Evolutionary conservation across 2,113 vertebrate genomes (phyloP), one percentile per base, ranked within the genome.

Genomic region (Nycticryphes semicollaris): DNA sequence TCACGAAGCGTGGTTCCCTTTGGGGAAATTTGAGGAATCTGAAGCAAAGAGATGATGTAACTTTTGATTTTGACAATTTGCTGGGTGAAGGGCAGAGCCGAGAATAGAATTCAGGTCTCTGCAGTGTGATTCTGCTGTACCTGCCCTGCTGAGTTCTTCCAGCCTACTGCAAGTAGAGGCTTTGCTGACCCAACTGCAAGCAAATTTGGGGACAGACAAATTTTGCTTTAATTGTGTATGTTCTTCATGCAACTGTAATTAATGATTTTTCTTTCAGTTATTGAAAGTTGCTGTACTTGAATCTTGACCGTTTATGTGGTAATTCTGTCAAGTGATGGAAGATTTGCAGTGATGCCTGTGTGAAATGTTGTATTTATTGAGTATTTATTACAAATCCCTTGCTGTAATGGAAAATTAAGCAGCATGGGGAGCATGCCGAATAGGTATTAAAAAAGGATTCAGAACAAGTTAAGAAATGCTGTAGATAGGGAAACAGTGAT

Each of bases 51-150:
- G 54, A 31, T 37, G 90, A 91, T 78, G 27, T 17, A 77, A 78
- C 67, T 86, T 87, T 18, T 9, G 47, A 4, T 24, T 81, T 70
- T 94, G 76, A 91, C 67, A 47, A 59, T 60, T 87, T 21, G 24
- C 57, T 91, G 57, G 82, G 74, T 94, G 87, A 96, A 96, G 94
- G 95, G 67, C 93, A 94, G 54, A 91, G 53, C 56, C 78, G 60
- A 3, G 8, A 95, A 95, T 76, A 97, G 89, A 79, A 95, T 94
- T 66, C 10, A 19, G 74, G 87, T 91, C 89, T 90, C 57, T 72
- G 62, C 53, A 56, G 62, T 2, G 5, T 45, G 33, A 72, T 82
- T 39, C n/a, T 66, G 57, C 66, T 91, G 35, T 47, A 5, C 19
- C 82, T 87, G 74, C 59, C 33, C 73, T 80, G 77, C 53, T 5